phyloP scores from a whole-genome alignment of 2,797 vertebrate genomes.

The Alcedo quadribrachys region DNA sequence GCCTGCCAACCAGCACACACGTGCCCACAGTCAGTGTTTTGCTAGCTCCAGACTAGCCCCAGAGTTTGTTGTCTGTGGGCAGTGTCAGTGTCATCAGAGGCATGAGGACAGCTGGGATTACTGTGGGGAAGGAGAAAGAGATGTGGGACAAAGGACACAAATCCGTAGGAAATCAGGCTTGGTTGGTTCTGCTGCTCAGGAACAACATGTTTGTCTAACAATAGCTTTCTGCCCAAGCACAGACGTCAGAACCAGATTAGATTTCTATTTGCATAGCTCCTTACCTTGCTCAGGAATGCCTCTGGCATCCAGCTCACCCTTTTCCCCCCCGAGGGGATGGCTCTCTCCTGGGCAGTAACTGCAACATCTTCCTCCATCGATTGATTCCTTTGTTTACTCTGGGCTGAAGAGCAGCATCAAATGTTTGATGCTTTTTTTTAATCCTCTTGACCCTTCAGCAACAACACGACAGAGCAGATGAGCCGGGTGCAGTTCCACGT shows the following conservation, averaged over 20 bases:
- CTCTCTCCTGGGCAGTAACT: not conserved
- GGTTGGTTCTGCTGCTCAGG: constrained; percentile 42
- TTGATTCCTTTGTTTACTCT: constrained; percentile 50
- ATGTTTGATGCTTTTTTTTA: constrained; percentile 7
- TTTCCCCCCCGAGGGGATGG: not conserved
- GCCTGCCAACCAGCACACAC: not conserved
- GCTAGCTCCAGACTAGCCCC: not conserved
- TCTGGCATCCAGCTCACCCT: not conserved
- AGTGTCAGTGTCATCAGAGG: not conserved
- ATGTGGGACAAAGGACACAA: constrained; percentile 56
- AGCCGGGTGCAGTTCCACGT: constrained; percentile 7
- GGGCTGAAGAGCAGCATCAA: constrained; percentile 29
- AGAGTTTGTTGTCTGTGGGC: not conserved
- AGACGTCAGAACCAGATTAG: constrained; percentile 57
- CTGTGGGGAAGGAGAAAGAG: constrained; percentile 4
- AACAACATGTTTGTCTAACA: constrained; percentile 61
- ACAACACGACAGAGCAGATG: not conserved
- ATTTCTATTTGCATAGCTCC: constrained; percentile 59
- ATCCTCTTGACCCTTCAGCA: constrained; percentile 55
- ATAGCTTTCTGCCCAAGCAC: constrained; percentile 35
- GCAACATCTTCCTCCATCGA: not conserved
- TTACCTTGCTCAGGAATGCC: constrained; percentile 48
- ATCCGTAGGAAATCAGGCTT: constrained; percentile 46
- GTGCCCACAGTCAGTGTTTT: not conserved
- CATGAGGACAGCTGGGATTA: not conserved